Conservation (phyloP, 2,888 invertebrate genomes). For the Troides aeacus region DNA sequence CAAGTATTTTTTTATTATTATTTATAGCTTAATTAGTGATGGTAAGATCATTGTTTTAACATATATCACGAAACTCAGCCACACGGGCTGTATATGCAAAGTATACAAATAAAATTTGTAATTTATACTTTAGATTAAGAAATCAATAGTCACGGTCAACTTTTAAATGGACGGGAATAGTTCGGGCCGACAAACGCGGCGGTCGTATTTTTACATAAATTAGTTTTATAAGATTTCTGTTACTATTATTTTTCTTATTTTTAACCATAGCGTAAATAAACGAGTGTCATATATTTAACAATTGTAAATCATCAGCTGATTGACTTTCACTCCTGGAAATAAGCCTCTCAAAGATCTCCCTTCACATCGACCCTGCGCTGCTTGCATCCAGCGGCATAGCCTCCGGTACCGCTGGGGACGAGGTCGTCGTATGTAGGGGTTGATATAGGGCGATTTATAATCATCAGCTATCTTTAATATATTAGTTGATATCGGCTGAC, state of each 20-base stretch:
- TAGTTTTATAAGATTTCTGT: neutral
- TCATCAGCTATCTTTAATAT: too few relatives aligned
- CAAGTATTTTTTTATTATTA: neutral
- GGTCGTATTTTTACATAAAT: neutral
- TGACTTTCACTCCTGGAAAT: too few relatives aligned
- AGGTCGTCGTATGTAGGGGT: too few relatives aligned
- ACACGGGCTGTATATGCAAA: neutral
- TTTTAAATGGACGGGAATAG: conserved; percentile 5
- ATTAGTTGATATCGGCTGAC: too few relatives aligned
- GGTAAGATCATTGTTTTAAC: neutral
- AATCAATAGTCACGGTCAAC: conserved; percentile 7
- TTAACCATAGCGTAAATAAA: neutral
- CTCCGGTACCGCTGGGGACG: too few relatives aligned
- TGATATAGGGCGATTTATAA: too few relatives aligned
- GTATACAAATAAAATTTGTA: conserved; percentile 8
- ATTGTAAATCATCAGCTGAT: too few relatives aligned
- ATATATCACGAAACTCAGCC: neutral
- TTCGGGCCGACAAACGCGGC: neutral
- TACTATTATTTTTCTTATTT: neutral
- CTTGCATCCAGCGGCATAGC: too few relatives aligned
- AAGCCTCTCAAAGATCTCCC: too few relatives aligned
- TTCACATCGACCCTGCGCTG: too few relatives aligned
- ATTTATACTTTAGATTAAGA: conserved; percentile 19
- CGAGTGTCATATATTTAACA: too few relatives aligned
- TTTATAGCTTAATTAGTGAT: neutral